Conservation (phyloP, 2,888 invertebrate species). For the Eueremaeus valkanovi region DNA sequence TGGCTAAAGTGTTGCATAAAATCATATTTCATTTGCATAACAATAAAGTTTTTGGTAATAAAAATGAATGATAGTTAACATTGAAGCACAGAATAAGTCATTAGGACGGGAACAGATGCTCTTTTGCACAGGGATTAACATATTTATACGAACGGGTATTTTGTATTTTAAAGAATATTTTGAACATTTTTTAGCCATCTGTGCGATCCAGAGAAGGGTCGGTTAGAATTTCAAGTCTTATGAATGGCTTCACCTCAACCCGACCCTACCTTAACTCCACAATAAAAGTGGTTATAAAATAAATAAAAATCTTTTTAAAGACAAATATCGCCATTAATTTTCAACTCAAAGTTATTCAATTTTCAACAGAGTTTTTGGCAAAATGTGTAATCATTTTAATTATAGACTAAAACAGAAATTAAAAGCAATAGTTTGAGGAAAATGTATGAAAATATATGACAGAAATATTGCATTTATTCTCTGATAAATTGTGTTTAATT, state of each 20-base stretch:
- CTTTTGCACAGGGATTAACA: slow-evolving; percentile 7
- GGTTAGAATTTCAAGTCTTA: neutral
- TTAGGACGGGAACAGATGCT: slow-evolving; percentile 10
- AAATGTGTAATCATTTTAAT: neutral
- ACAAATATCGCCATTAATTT: neutral
- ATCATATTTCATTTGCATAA: slow-evolving; percentile 28
- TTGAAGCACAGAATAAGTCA: no score
- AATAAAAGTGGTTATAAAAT: no score
- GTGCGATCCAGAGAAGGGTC: neutral
- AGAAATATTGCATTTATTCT: neutral
- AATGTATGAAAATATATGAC: neutral
- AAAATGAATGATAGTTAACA: slow-evolving; percentile 18
- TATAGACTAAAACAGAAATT: neutral
- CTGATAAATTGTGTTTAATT: neutral
- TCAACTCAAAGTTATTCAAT: no score
- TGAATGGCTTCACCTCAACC: neutral
- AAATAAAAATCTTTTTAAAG: neutral
- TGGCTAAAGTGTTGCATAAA: neutral
- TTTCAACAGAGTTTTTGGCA: neutral
- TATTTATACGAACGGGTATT: neutral
- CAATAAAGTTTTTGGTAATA: slow-evolving; percentile 24
- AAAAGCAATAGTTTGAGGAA: neutral
- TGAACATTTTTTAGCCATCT: neutral
- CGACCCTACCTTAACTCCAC: slow-evolving; percentile 1
- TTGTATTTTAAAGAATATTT: neutral